These are phyloP conservation scores for Rhynchonema sp. DNA, from an alignment of 2,888 invertebrate genomes.

Conservation along the genomic window DNA sequence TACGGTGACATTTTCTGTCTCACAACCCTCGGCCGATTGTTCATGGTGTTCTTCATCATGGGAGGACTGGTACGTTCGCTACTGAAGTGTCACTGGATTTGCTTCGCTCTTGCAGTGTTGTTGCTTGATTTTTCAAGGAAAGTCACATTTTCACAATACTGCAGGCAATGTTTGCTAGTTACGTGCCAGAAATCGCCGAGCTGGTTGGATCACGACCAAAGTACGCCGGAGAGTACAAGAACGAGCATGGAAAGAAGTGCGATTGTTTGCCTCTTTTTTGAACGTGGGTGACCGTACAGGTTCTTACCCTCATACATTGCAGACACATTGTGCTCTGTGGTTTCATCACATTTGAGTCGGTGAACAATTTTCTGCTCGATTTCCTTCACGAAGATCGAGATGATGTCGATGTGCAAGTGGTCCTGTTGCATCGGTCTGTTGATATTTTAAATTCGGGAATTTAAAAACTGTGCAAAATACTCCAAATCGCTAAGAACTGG, in stretches of 20 bases:
- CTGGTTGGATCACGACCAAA: constrained; percentile 97
- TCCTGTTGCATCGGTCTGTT: constrained; percentile 86
- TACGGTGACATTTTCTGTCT: constrained; percentile 96
- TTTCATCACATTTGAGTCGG: constrained; percentile 99
- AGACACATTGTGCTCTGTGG: constrained; percentile 99
- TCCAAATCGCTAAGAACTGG: background rate
- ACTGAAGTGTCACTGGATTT: background rate
- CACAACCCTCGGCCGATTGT: constrained; percentile 85
- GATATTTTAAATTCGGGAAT: background rate
- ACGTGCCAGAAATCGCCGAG: constrained; percentile 99
- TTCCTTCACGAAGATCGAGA: constrained; percentile 99
- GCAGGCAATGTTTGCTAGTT: constrained; percentile 99
- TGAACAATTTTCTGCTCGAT: constrained; percentile 99
- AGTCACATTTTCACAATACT: background rate
- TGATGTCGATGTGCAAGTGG: constrained; percentile 91
- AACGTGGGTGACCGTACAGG: too few species aligned
- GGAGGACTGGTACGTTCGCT: constrained; percentile 69
- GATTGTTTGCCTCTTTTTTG: too few species aligned
- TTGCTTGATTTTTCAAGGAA: background rate
- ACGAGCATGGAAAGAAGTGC: constrained; percentile 99
- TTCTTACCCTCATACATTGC: too few species aligned
- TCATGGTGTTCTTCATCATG: constrained; percentile 96
- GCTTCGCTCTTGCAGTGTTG: background rate
- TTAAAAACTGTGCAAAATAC: too few species aligned
- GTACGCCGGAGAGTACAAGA: constrained; percentile 98